Percentiles rank a stretch among this genome's conserved stretches.
Evolutionary conservation across 2,113 vertebrate genomes (phyloP).

Genomic region (Lepidothrix coronata): DNA sequence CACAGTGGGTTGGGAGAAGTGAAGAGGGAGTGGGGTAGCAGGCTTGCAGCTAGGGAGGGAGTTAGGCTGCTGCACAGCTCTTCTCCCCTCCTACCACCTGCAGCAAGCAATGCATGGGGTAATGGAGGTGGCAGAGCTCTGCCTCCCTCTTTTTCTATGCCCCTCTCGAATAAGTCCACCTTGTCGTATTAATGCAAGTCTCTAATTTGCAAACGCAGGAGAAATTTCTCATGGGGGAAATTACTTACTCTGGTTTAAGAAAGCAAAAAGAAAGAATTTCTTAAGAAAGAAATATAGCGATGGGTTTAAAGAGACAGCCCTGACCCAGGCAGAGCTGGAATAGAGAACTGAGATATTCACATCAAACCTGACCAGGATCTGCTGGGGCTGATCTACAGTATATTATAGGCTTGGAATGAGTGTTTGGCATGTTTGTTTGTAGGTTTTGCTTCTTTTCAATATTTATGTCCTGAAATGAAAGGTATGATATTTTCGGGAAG

Average conservation of each 20-base stretch:
- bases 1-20: background rate
- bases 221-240: conserved; percentile 27
- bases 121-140: background rate
- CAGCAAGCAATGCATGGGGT: background rate
- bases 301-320: background rate
- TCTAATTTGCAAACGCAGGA: background rate
- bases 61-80: background rate
- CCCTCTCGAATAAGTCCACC: background rate
- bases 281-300: background rate
- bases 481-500: background rate
- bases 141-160: background rate
- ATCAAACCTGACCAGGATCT: background rate
- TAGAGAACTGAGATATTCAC: background rate
- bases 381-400: background rate
- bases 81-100: background rate
- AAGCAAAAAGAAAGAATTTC: background rate
- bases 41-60: background rate
- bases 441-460: background rate
- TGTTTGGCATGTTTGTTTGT: background rate
- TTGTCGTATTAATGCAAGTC: background rate
- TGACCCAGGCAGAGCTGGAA: background rate
- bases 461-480: background rate
- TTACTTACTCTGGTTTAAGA: background rate
- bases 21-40: background rate
- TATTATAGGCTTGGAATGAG: background rate